A percentile compares a stretch with the other conserved stretches of the same genome.
phyloP scores from a whole-genome alignment of 2,797 vertebrate species.

The Spatula versicolor region DNA sequence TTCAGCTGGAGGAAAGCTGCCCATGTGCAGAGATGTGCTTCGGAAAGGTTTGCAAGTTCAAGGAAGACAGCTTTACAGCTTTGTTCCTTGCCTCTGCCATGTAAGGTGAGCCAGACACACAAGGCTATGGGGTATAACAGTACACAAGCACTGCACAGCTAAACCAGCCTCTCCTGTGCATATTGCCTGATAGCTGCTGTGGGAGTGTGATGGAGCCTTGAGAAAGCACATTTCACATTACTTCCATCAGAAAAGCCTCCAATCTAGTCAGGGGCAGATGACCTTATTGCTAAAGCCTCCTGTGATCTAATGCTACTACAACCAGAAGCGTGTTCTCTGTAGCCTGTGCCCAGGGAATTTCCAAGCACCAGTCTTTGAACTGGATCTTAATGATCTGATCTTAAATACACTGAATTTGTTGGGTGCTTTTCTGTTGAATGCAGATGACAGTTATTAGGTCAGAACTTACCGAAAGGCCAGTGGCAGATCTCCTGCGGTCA shows the following conservation, averaged over 20 bases:
- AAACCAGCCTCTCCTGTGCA: not conserved
- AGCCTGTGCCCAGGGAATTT: not conserved
- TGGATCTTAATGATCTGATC: not conserved
- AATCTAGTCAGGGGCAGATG: fast-evolving
- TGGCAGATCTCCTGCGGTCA: not conserved
- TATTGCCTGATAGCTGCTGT: not conserved
- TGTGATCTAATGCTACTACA: not conserved
- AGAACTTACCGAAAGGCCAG: not conserved
- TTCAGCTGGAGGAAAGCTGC: slow-evolving; percentile 24
- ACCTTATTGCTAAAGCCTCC: not conserved
- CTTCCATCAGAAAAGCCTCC: not conserved
- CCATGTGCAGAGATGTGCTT: not conserved
- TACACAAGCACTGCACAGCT: not conserved
- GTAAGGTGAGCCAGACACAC: not conserved
- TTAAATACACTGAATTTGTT: not conserved
- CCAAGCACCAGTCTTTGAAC: not conserved
- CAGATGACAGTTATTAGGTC: not conserved
- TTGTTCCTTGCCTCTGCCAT: not conserved
- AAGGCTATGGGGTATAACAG: not conserved
- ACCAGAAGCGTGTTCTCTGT: not conserved
- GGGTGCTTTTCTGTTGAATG: not conserved
- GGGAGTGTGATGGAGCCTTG: not conserved
- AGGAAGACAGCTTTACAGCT: slow-evolving; percentile 23
- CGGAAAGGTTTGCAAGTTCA: slow-evolving; percentile 21
- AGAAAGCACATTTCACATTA: not conserved